These are phyloP conservation scores for Amphimedon queenslandica DNA, from an alignment of 37 sponge, comb jelly and placozoan species.

Conservation along the genomic window DNA sequence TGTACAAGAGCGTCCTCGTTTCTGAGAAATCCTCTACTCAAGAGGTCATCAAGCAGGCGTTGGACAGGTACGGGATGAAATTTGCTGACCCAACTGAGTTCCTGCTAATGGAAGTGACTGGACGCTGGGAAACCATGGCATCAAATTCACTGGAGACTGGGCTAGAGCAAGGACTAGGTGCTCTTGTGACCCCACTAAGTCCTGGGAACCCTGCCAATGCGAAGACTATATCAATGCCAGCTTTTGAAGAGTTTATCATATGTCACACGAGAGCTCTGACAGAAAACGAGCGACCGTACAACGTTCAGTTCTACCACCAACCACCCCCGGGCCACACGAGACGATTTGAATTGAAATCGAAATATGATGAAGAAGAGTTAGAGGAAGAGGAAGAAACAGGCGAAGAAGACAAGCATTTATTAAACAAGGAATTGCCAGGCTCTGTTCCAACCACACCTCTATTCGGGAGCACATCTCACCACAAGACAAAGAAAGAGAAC, in stretches of 20 bases:
- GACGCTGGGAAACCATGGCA: constrained; percentile 44
- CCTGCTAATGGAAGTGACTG: constrained; percentile 51
- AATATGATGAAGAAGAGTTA: background rate
- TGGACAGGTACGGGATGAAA: constrained; percentile 63
- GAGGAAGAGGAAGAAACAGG: background rate
- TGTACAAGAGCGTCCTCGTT: constrained; percentile 72
- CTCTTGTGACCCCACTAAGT: background rate
- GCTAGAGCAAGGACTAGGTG: background rate
- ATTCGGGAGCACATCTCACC: background rate
- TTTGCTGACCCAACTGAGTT: constrained; percentile 23
- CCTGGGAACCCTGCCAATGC: background rate
- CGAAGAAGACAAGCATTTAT: background rate
- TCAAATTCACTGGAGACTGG: background rate
- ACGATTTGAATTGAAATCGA: constrained; percentile 52
- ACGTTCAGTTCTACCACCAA: constrained; percentile 28
- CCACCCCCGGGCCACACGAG: constrained; percentile 37
- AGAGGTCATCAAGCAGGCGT: constrained; percentile 62
- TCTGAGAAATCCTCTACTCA: constrained; percentile 42
- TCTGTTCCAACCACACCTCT: background rate
- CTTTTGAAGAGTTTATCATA: constrained; percentile 38
- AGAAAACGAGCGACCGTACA: constrained; percentile 34
- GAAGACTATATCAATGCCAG: background rate
- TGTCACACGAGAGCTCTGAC: constrained; percentile 39
- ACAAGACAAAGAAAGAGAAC: too few relatives aligned
- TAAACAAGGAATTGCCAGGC: background rate